Base-by-base conservation (phyloP, 2,888 invertebrate genomes). In the Amitus sp. region DNA sequence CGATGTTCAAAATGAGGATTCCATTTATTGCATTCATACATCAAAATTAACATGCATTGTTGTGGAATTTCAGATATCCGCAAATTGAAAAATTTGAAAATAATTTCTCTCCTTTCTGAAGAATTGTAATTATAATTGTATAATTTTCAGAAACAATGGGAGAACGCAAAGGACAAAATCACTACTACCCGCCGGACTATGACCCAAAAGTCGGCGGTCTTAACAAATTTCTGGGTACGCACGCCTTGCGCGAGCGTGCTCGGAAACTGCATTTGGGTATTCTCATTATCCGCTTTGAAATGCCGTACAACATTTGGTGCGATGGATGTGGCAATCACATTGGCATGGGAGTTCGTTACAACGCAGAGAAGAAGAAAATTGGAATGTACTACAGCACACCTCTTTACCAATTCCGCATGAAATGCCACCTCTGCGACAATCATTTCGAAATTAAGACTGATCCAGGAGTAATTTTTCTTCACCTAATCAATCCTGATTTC, bases 301-400 rank as follows among this genome's bases (percentile, higher is more conserved):
- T 99, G 98, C 99, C 99, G 0, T 99, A 96, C 78, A 99, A 99
- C 83, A 98, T 99, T 72, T 99, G 99, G 99, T 99, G 99, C 73
- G 94, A 95, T 33, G 98, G 98, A 50, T 99, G 99, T 80, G 91
- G 92, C 65, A 98, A 96, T 84, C 99, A 98, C 78, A 96, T 99
- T 54, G 99, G 98, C 23, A 99, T 98, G 98, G 98, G 99, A 0
- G 98, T 99, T 0, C 88, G 99, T 47, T 99, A 99, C 82, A 99
- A 95, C 76, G 94, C 95, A 0, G 95, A 95, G 78, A 95, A 95
- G 82, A 94, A 87, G 0, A 95, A 95, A 83, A 86, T 96, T 47
- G 99, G 98, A 67, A 98, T 96, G 94, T 99, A 99, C 80, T 98
- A 97, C 77, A 94, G 93, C 1, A 99, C 99, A 0, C 98, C 99